phyloP scores from a whole-genome alignment of 2,797 vertebrate genomes.

The Hafferia zeledoni region DNA sequence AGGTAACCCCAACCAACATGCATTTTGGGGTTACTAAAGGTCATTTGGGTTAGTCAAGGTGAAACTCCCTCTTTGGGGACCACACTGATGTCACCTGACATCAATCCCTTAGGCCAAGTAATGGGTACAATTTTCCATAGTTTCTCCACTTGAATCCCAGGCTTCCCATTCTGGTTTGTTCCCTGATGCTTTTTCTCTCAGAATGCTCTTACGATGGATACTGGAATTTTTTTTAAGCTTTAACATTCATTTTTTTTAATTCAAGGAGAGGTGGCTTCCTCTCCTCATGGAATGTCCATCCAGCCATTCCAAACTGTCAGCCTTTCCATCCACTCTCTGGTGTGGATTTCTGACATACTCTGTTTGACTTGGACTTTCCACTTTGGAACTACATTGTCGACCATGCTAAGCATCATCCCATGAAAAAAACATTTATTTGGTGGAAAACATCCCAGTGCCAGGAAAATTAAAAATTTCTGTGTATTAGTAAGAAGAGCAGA shows the following conservation, averaged over 20 bases:
- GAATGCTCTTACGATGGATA: background rate
- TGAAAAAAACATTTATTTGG: background rate
- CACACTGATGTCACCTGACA: fast-evolving
- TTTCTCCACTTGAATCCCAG: background rate
- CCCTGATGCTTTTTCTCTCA: background rate
- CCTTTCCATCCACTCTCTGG: background rate
- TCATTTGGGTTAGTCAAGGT: background rate
- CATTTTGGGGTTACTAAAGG: background rate
- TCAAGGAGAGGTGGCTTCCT: background rate
- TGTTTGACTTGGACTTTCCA: background rate
- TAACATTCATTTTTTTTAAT: background rate
- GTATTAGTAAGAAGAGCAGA: background rate
- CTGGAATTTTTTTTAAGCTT: background rate
- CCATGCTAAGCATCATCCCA: background rate
- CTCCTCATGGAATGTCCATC: background rate
- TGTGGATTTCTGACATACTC: background rate
- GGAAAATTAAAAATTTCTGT: background rate
- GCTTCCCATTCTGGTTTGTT: background rate
- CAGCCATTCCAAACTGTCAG: background rate
- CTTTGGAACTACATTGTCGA: background rate
- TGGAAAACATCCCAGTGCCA: background rate
- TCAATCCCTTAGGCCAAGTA: background rate
- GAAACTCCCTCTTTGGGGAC: background rate
- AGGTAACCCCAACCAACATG: background rate
- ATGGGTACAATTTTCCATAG: background rate